Evolutionary conservation across 2,113 vertebrate genomes (phyloP).

Genomic region (Ellobius talpinus): DNA sequence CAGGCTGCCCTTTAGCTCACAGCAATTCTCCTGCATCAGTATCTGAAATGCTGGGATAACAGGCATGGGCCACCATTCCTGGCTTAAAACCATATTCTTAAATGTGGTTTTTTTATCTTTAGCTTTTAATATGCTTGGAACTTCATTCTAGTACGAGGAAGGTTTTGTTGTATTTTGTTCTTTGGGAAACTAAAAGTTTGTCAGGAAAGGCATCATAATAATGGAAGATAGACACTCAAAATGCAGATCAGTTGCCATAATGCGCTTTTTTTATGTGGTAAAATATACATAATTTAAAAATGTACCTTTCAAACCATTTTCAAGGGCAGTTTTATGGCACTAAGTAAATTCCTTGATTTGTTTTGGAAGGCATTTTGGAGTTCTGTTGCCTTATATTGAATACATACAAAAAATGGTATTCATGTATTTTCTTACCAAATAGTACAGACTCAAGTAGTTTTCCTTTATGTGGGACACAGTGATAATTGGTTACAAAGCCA

Average conservation of each 20-base stretch:
- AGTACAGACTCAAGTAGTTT: conserved; percentile 53
- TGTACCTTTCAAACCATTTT: neutral
- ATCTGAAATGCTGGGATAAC: neutral
- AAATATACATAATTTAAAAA: neutral
- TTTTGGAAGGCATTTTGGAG: conserved; percentile 3
- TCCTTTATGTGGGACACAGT: conserved; percentile 48
- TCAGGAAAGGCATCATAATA: neutral
- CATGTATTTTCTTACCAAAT: conserved; percentile 36
- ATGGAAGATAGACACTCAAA: neutral
- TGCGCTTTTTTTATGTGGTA: neutral
- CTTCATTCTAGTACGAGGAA: neutral
- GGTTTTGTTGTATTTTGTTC: conserved; percentile 26
- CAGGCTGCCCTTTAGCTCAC: neutral
- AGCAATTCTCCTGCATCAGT: neutral
- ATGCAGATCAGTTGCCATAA: neutral
- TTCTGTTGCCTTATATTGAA: conserved; percentile 43
- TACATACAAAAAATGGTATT: conserved; percentile 21
- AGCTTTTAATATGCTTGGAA: conserved; percentile 26
- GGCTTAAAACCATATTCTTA: neutral
- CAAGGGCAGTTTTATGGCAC: neutral
- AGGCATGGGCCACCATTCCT: neutral
- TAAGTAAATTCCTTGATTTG: neutral
- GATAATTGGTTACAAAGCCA: conserved; percentile 69
- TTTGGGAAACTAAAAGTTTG: conserved; percentile 39
- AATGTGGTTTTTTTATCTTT: conserved; percentile 5